Percentiles rank a stretch among this genome's conserved stretches.
These are phyloP conservation scores for Zelostemma sp. DNA, from an alignment of 1,140 invertebrate species.

Conservation along the genomic window DNA sequence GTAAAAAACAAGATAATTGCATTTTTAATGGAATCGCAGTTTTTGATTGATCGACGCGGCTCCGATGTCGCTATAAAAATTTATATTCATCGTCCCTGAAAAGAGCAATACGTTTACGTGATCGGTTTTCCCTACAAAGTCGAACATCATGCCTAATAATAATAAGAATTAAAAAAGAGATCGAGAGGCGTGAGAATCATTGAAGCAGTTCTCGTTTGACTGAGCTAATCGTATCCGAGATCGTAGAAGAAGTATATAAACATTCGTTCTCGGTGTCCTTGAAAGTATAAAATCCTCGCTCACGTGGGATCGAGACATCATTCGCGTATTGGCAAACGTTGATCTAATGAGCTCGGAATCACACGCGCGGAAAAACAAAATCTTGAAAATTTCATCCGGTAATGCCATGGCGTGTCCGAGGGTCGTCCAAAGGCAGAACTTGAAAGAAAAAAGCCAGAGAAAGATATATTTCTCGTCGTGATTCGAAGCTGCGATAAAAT, in stretches of 20 bases:
- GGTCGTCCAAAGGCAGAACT: not conserved
- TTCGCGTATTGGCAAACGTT: conserved; percentile 34
- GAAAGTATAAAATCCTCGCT: conserved; percentile 32
- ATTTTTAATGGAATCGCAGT: conserved; percentile 3
- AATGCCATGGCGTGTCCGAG: not conserved
- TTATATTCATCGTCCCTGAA: conserved; percentile 29
- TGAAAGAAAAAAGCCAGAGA: conserved; percentile 14
- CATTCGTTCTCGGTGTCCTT: conserved; percentile 37
- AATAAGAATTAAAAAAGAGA: conserved; percentile 32
- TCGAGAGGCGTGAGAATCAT: conserved; percentile 45
- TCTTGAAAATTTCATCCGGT: not conserved
- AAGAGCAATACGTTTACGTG: conserved; percentile 19
- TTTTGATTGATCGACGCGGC: conserved; percentile 16
- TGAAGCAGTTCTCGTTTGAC: conserved; percentile 37
- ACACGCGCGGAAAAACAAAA: not conserved
- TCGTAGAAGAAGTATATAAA: conserved; percentile 26
- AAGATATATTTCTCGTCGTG: conserved; percentile 35
- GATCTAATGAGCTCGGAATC: conserved; percentile 36
- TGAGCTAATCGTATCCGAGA: conserved; percentile 36
- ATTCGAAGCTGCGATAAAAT: conserved; percentile 44
- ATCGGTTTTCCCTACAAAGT: conserved; percentile 40
- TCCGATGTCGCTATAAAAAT: conserved; percentile 23
- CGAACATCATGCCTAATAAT: conserved; percentile 44
- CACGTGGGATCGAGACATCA: conserved; percentile 35
- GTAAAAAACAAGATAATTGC: not conserved